These are phyloP conservation scores for Xestia rhomboidea DNA, from an alignment of 2,888 invertebrate genomes.

Conservation along the genomic window DNA sequence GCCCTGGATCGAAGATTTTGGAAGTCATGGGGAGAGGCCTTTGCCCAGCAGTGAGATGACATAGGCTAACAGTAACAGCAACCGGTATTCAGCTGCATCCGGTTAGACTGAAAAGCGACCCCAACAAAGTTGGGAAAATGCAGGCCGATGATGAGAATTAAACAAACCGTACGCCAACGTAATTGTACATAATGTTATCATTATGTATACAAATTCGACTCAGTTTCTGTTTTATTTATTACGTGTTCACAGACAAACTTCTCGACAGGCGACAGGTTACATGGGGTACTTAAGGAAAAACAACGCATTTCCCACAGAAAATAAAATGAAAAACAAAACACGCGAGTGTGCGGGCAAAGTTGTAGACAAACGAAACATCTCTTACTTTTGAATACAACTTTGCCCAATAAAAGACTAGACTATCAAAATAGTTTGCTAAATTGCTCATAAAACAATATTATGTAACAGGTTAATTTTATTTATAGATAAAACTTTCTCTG, in stretches of 20 bases:
- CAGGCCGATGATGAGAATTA: not conserved
- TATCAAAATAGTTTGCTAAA: not conserved
- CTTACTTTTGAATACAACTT: not conserved
- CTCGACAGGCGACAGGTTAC: conserved; percentile 22
- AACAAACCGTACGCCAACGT: not conserved
- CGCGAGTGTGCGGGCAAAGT: no score
- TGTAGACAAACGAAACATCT: not conserved
- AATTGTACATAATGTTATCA: not conserved
- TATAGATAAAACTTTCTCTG: conserved; percentile 37
- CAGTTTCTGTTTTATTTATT: conserved; percentile 9
- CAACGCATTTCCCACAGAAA: not conserved
- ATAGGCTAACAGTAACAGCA: no score
- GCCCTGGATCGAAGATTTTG: no score
- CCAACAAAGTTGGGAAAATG: not conserved
- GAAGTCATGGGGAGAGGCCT: no score
- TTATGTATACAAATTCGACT: not conserved
- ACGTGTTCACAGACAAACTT: not conserved
- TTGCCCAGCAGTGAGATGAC: no score
- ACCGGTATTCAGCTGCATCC: not conserved
- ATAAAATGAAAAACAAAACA: not conserved
- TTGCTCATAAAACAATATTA: not conserved
- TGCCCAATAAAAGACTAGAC: not conserved
- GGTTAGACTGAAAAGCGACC: not conserved
- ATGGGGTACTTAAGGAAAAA: conserved; percentile 11
- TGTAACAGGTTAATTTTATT: conserved; percentile 34